phyloP scores from a whole-genome alignment of 2,113 vertebrate species.

The Seriola dumerili region DNA sequence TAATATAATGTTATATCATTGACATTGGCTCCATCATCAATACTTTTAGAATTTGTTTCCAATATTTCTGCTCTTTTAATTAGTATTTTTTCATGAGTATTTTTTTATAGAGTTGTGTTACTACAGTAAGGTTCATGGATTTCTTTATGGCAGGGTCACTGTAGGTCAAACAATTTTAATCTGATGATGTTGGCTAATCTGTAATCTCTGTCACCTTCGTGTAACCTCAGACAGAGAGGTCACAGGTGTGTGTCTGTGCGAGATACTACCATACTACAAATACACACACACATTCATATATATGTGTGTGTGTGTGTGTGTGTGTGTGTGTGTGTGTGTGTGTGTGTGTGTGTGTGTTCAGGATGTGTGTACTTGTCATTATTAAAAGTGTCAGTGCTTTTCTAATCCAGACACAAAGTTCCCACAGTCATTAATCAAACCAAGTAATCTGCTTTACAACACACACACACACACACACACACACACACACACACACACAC shows the following conservation, averaged over 20 bases:
- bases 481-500: too few species aligned
- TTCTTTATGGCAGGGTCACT: neutral
- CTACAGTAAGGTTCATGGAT: slow-evolving; percentile 2
- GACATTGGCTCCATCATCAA: too few species aligned
- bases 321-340: neutral
- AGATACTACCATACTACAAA: too few species aligned
- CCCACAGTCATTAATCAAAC: neutral
- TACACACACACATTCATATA: too few species aligned
- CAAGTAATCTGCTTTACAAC: too few species aligned
- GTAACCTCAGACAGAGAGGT: slow-evolving; percentile 23
- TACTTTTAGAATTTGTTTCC: too few species aligned
- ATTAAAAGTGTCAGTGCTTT: slow-evolving; percentile 2
- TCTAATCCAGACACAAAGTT: neutral
- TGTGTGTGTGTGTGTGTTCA: neutral
- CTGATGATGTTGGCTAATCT: slow-evolving; percentile 12
- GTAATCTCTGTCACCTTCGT: slow-evolving; percentile 36
- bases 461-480: too few species aligned
- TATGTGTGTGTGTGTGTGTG: neutral
- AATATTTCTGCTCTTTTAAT: too few species aligned
- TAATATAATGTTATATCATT: too few species aligned
- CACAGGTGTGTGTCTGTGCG: slow-evolving; percentile 14
- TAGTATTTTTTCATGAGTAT: too few species aligned
- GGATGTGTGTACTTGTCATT: neutral
- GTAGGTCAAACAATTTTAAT: slow-evolving; percentile 4
- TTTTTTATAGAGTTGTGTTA: too few species aligned